Evolutionary conservation across 64 coral and sea anemone genomes (phyloP), one percentile per base, ranked within the genome.

Genomic region (Pachyseris speciosa): DNA sequence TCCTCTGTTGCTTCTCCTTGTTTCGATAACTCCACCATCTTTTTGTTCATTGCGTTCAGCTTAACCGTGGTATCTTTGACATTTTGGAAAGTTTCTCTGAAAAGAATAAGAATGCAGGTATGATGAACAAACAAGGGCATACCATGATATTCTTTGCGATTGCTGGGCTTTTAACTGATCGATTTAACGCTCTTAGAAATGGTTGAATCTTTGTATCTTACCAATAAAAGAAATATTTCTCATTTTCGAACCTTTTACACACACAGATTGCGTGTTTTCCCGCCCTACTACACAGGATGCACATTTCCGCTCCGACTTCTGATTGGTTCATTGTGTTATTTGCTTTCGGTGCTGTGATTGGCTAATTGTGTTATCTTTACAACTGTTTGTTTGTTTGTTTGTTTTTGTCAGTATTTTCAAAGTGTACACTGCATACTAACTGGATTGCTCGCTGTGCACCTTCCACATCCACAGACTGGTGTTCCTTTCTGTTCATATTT

Each of bases 61-160:
- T 87, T 92, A 32, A 72, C 60, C 1, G 84, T 85, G 16, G 78
- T 96, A 1, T 15, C 24, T 45, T 89, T 92, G 4, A 90, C 91
- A 76, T 72, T 89, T 49, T 80, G 80, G 34, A 96, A 90, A 5
- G 95, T 93, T 31, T 84, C 95, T 41, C 95, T 96, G 72, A 30
- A 60, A 86, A 22, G 4, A 65, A 33, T 9, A 86, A 34, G 16
- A 26, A n/a, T n/a, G n/a, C n/a, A n/a, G n/a, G n/a, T n/a, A n/a
- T n/a, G n/a, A n/a, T n/a, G n/a, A n/a, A n/a, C n/a, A n/a, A n/a
- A n/a, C n/a, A n/a, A n/a, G n/a, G n/a, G n/a, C n/a, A n/a, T n/a
- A n/a, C n/a, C n/a, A n/a, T n/a, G n/a, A n/a, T n/a, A n/a, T n/a
- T n/a, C n/a, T n/a, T n/a, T n/a, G n/a, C n/a, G n/a, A n/a, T n/a